Conservation (phyloP, 2,113 vertebrate species). For the Tragelaphus buxtoni region DNA sequence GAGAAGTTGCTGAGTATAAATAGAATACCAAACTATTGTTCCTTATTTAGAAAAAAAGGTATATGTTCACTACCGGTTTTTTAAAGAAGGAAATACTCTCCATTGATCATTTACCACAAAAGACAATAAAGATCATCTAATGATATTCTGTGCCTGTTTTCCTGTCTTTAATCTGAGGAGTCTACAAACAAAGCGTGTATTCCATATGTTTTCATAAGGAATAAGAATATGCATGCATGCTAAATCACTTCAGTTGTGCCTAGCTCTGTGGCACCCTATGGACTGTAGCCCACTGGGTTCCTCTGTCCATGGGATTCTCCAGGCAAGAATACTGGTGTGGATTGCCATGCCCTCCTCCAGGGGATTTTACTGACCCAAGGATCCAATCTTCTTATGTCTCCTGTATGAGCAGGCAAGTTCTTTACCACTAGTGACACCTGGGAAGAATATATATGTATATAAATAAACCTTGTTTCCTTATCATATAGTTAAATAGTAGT, state of each 20-base stretch:
- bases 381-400: neutral
- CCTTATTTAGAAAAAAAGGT: neutral
- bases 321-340: neutral
- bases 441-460: neutral
- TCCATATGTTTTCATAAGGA: neutral
- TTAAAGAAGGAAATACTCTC: neutral
- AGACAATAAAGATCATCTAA: neutral
- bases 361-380: neutral
- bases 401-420: neutral
- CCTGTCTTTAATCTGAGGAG: neutral
- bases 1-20: neutral
- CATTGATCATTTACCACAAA: neutral
- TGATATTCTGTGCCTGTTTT: neutral
- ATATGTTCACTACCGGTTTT: neutral
- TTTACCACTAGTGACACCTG: neutral
- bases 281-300: fast-evolving
- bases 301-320: neutral
- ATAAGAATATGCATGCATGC: neutral
- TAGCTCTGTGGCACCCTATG: neutral
- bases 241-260: neutral
- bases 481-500: neutral
- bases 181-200: neutral
- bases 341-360: neutral
- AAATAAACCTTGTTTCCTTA: neutral
- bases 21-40: neutral